Evolutionary conservation across 2,113 vertebrate genomes (phyloP).

Genomic region (Ophiodon elongatus): DNA sequence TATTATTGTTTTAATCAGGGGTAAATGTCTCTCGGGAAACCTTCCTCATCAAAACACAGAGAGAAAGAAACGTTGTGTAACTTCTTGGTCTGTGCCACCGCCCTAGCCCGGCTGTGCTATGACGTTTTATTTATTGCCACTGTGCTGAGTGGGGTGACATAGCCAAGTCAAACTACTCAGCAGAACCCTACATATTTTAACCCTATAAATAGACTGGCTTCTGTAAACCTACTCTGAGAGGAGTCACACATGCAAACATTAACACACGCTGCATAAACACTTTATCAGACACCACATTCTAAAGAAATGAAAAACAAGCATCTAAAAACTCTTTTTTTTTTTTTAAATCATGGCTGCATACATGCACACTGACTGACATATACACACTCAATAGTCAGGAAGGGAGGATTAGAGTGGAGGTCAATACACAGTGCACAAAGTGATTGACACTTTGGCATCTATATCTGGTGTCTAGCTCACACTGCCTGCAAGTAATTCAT

Average conservation of each 20-base stretch:
- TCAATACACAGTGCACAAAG: constrained; percentile 24
- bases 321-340: background rate
- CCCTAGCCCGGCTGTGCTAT: constrained; percentile 16
- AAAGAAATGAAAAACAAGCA: constrained; percentile 15
- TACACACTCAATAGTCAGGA: background rate
- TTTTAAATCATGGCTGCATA: no score
- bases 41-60: background rate
- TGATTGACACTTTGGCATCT: constrained; percentile 70
- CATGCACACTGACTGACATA: background rate
- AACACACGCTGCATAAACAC: constrained; percentile 58
- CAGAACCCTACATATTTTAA: constrained; percentile 72
- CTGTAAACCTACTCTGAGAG: constrained; percentile 69
- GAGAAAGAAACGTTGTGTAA: constrained; percentile 1
- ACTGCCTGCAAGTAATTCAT: constrained; percentile 70
- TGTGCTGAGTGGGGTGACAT: constrained; percentile 60
- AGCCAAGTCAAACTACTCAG: constrained; percentile 73
- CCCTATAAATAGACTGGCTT: constrained; percentile 71
- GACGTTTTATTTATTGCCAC: constrained; percentile 63
- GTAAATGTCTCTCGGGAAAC: constrained; percentile 21
- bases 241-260: constrained; percentile 62
- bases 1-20: constrained; percentile 17
- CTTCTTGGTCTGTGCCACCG: background rate
- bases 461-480: constrained; percentile 52
- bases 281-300: constrained; percentile 7
- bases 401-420: constrained; percentile 13